Conservation (phyloP, 2,888 invertebrate genomes). For the Platycheirus rosarum region DNA sequence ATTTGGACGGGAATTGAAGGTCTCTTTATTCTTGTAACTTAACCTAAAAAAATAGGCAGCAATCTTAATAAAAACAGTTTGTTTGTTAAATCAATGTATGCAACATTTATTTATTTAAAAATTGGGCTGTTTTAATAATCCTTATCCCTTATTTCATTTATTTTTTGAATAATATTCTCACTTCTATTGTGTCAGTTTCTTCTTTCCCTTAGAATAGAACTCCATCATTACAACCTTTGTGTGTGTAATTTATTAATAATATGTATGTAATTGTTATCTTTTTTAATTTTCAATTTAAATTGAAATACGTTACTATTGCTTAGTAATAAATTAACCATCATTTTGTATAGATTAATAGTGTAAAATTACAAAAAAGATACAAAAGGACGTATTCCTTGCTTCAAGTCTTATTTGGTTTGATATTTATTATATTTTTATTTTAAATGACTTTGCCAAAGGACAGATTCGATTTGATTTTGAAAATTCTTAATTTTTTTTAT, state of each 20-base stretch:
- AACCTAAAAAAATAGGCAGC: too few species aligned
- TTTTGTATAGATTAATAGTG: conserved; percentile 16
- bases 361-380: conserved; percentile 51
- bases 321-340: not conserved
- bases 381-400: conserved; percentile 57
- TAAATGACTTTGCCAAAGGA: conserved; percentile 61
- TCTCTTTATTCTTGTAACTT: too few species aligned
- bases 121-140: too few species aligned
- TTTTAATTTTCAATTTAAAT: conserved; percentile 7
- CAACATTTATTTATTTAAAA: too few species aligned
- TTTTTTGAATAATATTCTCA: conserved; percentile 2
- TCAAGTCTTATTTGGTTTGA: conserved; percentile 47
- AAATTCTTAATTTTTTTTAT: conserved; percentile 23
- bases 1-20: too few species aligned
- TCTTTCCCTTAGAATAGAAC: conserved; percentile 13
- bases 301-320: conserved; percentile 4
- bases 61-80: too few species aligned
- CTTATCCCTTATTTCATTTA: not conserved
- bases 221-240: conserved; percentile 55
- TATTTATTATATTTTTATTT: conserved; percentile 12
- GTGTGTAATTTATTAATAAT: conserved; percentile 1
- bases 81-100: too few species aligned
- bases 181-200: conserved; percentile 2
- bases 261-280: not conserved
- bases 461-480: conserved; percentile 40